These are phyloP conservation scores for Porites lutea DNA, from an alignment of 64 coral and sea anemone genomes.

Conservation along the genomic window DNA sequence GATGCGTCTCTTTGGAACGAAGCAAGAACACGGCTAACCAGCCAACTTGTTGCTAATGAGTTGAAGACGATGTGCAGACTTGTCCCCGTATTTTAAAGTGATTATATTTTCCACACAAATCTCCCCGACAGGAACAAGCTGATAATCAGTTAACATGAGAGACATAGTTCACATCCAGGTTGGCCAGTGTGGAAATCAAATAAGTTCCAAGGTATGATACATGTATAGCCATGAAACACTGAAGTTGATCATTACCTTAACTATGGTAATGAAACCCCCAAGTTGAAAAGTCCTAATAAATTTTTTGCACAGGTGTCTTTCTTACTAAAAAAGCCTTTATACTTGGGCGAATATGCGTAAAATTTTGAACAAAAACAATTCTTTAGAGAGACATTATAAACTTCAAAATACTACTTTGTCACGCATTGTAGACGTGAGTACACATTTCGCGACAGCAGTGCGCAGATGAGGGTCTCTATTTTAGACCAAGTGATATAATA, in stretches of 20 bases:
- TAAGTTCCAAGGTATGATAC: conserved; percentile 81
- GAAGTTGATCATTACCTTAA: not conserved
- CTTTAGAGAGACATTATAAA: too few relatives aligned
- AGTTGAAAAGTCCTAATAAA: not conserved
- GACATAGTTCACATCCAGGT: conserved; percentile 96
- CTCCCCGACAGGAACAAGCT: conserved; percentile 9
- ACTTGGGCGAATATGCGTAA: too few relatives aligned
- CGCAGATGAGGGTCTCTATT: too few relatives aligned
- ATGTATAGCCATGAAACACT: not conserved
- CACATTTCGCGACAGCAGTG: too few relatives aligned
- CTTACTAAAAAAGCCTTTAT: too few relatives aligned
- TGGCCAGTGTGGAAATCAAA: conserved; percentile 93
- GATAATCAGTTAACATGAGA: conserved; percentile 56
- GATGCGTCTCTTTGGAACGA: conserved; percentile 22
- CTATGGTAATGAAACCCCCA: too few relatives aligned
- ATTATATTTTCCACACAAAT: not conserved
- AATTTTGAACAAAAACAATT: not conserved
- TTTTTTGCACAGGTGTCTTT: not conserved
- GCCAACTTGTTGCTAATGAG: not conserved
- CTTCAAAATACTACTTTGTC: too few relatives aligned
- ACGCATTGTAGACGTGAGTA: too few relatives aligned
- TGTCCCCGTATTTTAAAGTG: not conserved
- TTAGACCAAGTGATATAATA: too few relatives aligned
- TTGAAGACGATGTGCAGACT: not conserved
- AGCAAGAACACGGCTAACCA: not conserved